Conservation (phyloP, 2,888 invertebrate species). For the Acleris literana region DNA sequence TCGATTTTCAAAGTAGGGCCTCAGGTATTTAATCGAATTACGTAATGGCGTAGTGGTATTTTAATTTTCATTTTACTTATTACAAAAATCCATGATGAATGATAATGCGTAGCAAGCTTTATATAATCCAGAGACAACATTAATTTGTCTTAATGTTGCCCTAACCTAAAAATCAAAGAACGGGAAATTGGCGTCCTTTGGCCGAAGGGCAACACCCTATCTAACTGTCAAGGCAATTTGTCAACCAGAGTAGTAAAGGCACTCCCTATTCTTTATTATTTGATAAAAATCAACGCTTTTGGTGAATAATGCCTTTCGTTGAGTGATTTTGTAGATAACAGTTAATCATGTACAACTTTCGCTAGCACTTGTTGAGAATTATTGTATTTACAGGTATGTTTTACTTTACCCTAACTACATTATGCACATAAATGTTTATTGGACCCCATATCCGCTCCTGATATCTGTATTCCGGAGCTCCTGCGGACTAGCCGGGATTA, state of each 20-base stretch:
- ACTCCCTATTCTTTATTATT: constrained; percentile 33
- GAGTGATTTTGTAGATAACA: constrained; percentile 21
- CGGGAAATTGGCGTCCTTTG: constrained; percentile 7
- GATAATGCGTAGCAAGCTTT: neutral
- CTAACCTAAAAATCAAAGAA: neutral
- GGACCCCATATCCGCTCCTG: constrained; percentile 27
- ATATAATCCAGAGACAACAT: constrained; percentile 6
- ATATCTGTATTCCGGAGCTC: constrained; percentile 27
- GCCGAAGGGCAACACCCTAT: constrained; percentile 9
- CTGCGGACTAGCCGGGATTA: neutral
- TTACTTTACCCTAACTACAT: neutral
- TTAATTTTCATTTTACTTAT: too few species aligned
- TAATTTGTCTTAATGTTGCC: neutral
- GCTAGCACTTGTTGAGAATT: constrained; percentile 7
- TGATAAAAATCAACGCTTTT: constrained; percentile 17
- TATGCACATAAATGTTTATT: constrained; percentile 22
- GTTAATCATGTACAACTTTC: constrained; percentile 21
- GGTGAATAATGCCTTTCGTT: constrained; percentile 22
- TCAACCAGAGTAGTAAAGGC: constrained; percentile 26
- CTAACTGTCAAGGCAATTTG: constrained; percentile 34
- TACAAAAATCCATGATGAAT: neutral
- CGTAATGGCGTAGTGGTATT: too few species aligned
- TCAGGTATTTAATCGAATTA: too few species aligned
- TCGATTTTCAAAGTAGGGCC: too few species aligned
- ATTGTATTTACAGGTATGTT: constrained; percentile 26